Conservation (phyloP, 37 sponge, comb jelly and placozoan genomes). For the Beroe ovata region DNA sequence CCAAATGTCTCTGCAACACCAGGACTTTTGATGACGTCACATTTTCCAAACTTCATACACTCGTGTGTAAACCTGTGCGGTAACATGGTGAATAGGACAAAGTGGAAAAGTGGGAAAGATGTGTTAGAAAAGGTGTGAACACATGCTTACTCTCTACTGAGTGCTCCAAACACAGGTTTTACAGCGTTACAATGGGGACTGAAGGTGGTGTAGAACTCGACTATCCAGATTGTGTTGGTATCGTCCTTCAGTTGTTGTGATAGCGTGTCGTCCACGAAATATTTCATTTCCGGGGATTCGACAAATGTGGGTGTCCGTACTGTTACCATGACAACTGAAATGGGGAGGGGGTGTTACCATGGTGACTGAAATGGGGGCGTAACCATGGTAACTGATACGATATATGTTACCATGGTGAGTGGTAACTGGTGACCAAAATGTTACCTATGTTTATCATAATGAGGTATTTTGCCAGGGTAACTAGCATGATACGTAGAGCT, state of each 20-base stretch:
- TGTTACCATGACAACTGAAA: conserved; percentile 52
- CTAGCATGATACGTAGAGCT: too few species aligned
- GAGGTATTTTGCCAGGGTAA: too few species aligned
- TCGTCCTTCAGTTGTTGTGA: conserved; percentile 47
- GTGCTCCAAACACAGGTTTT: conserved; percentile 48
- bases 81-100: not conserved
- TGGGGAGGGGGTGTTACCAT: not conserved
- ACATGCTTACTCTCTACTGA: conserved; percentile 66
- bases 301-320: conserved; percentile 45
- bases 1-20: conserved; percentile 11
- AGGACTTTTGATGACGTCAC: conserved; percentile 21
- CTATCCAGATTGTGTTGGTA: not conserved
- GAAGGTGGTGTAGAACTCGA: conserved; percentile 61
- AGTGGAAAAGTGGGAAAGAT: too few species aligned
- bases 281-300: conserved; percentile 58
- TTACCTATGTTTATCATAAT: too few species aligned
- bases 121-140: too few species aligned
- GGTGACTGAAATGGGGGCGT: not conserved
- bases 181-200: conserved; percentile 64
- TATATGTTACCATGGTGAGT: too few species aligned
- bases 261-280: conserved; percentile 49
- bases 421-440: too few species aligned
- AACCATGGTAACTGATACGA: too few species aligned
- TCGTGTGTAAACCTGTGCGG: conserved; percentile 29
- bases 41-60: conserved; percentile 56